Evolutionary conservation across 2,888 invertebrate genomes (phyloP), one percentile per base, ranked within the genome.

Genomic region (Apoda limacodes): DNA sequence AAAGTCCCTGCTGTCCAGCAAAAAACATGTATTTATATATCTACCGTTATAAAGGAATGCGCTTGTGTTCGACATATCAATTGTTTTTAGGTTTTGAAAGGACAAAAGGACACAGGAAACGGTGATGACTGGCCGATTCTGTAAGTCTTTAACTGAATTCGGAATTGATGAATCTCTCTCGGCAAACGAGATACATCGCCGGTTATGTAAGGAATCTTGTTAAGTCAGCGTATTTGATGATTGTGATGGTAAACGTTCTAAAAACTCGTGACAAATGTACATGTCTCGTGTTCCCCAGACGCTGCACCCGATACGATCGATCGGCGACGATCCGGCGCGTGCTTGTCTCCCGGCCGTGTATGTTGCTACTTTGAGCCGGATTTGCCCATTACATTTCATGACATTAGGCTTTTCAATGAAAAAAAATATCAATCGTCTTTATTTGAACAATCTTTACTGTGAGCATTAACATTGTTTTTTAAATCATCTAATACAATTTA

Each of bases 381-480:
- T 66, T 75, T 68, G 68, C 62, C 74, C 72, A 78, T 80, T 78
- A 76, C 66, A 43, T 57, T 50, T 64, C 59, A 76, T 80, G 78
- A 80, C 76, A 64, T 46, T 60, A 68, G 68, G 56, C 55, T 75
- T 76, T 72, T 63, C 57, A 44, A 44, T 51, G 39, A 45, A 40
- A 55, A 54, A 60, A 65, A 17, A 17, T 6, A n/a, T n/a, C n/a
- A n/a, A n/a, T n/a, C n/a, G n/a, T n/a, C n/a, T n/a, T n/a, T n/a
- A n/a, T n/a, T n/a, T n/a, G n/a, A n/a, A n/a, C n/a, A n/a, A n/a
- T n/a, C n/a, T n/a, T n/a, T n/a, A n/a, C n/a, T n/a, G n/a, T n/a
- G n/a, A n/a, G n/a, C n/a, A n/a, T n/a, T n/a, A n/a, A n/a, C n/a
- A n/a, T n/a, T n/a, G n/a, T n/a, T n/a, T n/a, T n/a, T n/a, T n/a